Evolutionary conservation across 2,797 vertebrate species (phyloP).

Genomic region (Semaprochilodus insignis): DNA sequence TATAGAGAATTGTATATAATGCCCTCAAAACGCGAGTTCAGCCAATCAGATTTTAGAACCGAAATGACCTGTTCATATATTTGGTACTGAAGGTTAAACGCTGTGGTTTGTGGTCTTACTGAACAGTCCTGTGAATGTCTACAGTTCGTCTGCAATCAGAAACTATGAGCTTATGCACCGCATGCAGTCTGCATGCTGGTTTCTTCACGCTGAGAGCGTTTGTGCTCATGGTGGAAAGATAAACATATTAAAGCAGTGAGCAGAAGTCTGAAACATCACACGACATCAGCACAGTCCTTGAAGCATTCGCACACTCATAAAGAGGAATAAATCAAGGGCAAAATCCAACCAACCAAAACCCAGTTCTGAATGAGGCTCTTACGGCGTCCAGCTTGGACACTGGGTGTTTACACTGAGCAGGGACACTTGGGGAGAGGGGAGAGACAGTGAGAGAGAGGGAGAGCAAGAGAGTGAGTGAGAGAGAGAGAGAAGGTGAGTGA

Average conservation of each 20-base stretch:
- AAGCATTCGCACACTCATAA: not conserved
- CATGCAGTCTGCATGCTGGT: not conserved
- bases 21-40: no score
- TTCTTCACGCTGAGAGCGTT: not conserved
- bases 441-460: constrained; percentile 30
- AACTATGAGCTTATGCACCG: not conserved
- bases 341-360: not conserved
- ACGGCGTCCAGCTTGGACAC: not conserved
- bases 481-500: not conserved
- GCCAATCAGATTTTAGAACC: no score
- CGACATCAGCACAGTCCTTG: not conserved
- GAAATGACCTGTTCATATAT: no score
- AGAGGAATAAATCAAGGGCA: not conserved
- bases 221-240: not conserved
- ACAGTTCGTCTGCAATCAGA: not conserved
- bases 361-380: not conserved
- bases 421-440: not conserved
- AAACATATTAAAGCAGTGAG: not conserved
- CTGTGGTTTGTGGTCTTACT: not conserved
- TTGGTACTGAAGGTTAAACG: no score
- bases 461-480: constrained; percentile 22
- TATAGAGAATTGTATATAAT: no score
- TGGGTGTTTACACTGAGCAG: not conserved
- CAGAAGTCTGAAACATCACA: not conserved
- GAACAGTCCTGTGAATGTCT: not conserved